phyloP scores from a whole-genome alignment of 1,140 invertebrate genomes.

The Tenebrio molitor region DNA sequence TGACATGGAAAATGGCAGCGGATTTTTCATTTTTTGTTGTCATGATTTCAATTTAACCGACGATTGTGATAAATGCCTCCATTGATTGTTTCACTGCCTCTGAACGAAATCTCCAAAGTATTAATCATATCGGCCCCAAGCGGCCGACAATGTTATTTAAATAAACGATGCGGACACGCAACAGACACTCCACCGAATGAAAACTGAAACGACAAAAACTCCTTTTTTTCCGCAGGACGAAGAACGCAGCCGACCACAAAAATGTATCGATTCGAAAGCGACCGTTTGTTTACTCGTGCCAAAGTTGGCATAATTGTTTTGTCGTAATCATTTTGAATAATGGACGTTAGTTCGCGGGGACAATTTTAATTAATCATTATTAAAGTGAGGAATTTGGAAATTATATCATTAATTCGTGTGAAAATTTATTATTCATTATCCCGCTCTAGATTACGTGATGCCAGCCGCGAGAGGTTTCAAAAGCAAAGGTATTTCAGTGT shows the following conservation, averaged over 20 bases:
- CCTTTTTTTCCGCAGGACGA: not conserved
- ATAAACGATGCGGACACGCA: not conserved
- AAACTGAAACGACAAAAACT: not conserved
- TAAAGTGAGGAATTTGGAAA: conserved; percentile 20
- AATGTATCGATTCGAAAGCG: not conserved
- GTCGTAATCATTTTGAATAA: not conserved
- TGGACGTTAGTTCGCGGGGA: not conserved
- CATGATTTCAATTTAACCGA: conserved; percentile 10
- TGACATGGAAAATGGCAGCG: not conserved
- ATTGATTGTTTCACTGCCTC: conserved; percentile 26
- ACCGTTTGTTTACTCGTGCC: too few relatives aligned
- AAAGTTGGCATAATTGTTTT: too few relatives aligned
- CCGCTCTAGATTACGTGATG: too few relatives aligned
- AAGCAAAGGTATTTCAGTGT: conserved; percentile 12
- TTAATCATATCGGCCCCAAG: conserved; percentile 23
- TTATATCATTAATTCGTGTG: conserved; percentile 28
- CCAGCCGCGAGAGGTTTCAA: not conserved
- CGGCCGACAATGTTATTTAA: conserved; percentile 3
- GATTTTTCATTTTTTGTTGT: conserved; percentile 26
- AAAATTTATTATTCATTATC: not conserved
- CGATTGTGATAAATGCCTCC: conserved; percentile 19
- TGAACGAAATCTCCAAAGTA: conserved; percentile 19
- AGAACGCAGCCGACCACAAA: not conserved
- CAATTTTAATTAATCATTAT: conserved; percentile 19
- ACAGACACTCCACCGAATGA: not conserved